phyloP scores from a whole-genome alignment of 2,888 invertebrate species.

The Rhyacophila evoluta region DNA sequence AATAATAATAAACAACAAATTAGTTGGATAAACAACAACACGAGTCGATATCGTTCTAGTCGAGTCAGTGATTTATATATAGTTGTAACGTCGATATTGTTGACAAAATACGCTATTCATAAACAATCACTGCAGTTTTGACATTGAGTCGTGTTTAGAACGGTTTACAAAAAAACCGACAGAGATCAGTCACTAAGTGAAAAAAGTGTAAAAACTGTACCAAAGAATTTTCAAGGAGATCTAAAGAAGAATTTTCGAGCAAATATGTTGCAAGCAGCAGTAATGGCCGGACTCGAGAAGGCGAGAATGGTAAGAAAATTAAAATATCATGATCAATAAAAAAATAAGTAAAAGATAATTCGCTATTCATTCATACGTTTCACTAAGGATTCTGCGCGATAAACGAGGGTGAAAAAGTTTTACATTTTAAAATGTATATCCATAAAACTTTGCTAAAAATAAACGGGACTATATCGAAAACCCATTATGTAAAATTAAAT shows the following conservation, averaged over 20 bases:
- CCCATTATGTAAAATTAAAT: background rate
- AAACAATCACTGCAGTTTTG: too few relatives aligned
- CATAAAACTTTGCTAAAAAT: too few relatives aligned
- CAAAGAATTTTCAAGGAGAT: background rate
- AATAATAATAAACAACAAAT: background rate
- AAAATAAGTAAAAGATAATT: too few relatives aligned
- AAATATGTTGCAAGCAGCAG: slow-evolving; percentile 51
- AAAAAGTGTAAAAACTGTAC: background rate
- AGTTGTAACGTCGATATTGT: too few relatives aligned
- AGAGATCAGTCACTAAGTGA: background rate
- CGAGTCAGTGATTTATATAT: background rate
- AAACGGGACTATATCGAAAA: too few relatives aligned
- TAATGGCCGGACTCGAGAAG: slow-evolving; percentile 49
- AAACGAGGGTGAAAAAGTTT: too few relatives aligned
- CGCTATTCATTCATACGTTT: too few relatives aligned
- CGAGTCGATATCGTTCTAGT: background rate
- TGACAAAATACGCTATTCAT: too few relatives aligned
- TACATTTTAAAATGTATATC: too few relatives aligned
- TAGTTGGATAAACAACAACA: background rate
- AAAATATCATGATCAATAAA: too few relatives aligned
- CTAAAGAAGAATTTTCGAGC: background rate
- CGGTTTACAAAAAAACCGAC: background rate
- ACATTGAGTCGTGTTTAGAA: too few relatives aligned
- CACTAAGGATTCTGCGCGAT: too few relatives aligned
- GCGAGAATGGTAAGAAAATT: slow-evolving; percentile 49